These are phyloP conservation scores for Dasypogon diadema DNA, from an alignment of 2,888 invertebrate species.

Conservation along the genomic window DNA sequence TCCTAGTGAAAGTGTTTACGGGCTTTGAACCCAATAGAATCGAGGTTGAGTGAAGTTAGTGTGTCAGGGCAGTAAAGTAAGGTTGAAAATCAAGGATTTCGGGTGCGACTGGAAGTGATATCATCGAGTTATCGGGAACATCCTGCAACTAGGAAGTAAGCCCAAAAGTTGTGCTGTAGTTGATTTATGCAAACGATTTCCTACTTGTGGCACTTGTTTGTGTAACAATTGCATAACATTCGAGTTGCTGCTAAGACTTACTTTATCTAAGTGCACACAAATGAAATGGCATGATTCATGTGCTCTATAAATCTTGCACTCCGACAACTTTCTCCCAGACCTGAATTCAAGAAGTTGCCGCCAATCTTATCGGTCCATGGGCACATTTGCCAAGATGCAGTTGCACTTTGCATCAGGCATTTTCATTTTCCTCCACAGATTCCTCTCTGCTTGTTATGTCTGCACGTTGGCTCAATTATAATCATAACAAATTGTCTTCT, in stretches of 20 bases:
- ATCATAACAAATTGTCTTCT: not conserved
- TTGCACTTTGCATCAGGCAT: constrained; percentile 11
- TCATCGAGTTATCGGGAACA: not conserved
- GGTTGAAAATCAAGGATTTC: not conserved
- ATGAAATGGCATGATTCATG: not conserved
- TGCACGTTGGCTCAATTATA: constrained; percentile 15
- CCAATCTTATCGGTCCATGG: not conserved
- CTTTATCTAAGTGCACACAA: not conserved
- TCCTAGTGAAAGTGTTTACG: not conserved
- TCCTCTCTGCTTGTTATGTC: constrained; percentile 21
- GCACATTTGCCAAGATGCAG: constrained; percentile 10
- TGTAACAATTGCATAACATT: constrained; percentile 8
- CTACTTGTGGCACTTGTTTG: not conserved
- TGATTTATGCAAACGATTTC: too few species aligned
- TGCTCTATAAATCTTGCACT: not conserved
- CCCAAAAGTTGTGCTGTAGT: not conserved
- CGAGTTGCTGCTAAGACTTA: not conserved
- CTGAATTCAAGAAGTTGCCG: not conserved
- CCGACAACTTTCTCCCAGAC: constrained; percentile 1
- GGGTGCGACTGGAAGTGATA: not conserved
- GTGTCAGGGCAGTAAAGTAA: not conserved
- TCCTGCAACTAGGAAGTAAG: not conserved
- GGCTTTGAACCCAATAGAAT: too few species aligned
- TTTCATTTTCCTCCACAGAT: constrained; percentile 3
- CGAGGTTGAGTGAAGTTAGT: not conserved